Percentiles rank a stretch among this genome's conserved stretches.
phyloP scores from a whole-genome alignment of 2,797 vertebrate genomes.

The Microcaecilia unicolor region DNA sequence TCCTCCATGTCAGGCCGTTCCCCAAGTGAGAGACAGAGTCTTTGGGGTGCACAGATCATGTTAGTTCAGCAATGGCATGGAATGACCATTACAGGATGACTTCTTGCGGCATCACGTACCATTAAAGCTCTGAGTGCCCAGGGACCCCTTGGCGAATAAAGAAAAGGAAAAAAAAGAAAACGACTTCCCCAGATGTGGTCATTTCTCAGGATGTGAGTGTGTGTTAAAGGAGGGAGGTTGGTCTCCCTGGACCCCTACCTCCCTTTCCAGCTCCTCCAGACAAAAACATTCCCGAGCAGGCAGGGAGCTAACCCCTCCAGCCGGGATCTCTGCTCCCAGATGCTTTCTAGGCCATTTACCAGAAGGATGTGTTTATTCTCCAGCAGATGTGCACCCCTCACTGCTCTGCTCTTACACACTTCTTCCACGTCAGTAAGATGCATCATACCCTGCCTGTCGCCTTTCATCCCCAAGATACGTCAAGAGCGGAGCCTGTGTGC shows the following conservation, averaged over 20 bases:
- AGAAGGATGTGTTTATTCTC: conserved; percentile 62
- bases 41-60: too few relatives aligned
- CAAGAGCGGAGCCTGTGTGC: too few relatives aligned
- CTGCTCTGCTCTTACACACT: conserved; percentile 17
- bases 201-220: conserved; percentile 75
- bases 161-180: too few relatives aligned
- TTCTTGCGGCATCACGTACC: conserved; percentile 80
- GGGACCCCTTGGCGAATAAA: conserved; percentile 72
- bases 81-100: conserved; percentile 81
- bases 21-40: too few relatives aligned
- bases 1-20: too few relatives aligned
- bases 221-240: conserved; percentile 18
- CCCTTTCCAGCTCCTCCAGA: conserved; percentile 50
- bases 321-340: conserved; percentile 41
- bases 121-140: conserved; percentile 72
- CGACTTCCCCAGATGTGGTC: conserved; percentile 85
- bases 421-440: conserved; percentile 32
- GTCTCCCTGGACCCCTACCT: conserved; percentile 46
- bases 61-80: conserved; percentile 57
- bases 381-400: conserved; percentile 56
- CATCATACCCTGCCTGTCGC: too few relatives aligned
- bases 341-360: conserved; percentile 71
- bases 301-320: conserved; percentile 37
- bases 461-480: too few relatives aligned
- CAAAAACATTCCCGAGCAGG: conserved; percentile 61